Conservation (phyloP, 2,888 invertebrate genomes). For the Leucania comma region DNA sequence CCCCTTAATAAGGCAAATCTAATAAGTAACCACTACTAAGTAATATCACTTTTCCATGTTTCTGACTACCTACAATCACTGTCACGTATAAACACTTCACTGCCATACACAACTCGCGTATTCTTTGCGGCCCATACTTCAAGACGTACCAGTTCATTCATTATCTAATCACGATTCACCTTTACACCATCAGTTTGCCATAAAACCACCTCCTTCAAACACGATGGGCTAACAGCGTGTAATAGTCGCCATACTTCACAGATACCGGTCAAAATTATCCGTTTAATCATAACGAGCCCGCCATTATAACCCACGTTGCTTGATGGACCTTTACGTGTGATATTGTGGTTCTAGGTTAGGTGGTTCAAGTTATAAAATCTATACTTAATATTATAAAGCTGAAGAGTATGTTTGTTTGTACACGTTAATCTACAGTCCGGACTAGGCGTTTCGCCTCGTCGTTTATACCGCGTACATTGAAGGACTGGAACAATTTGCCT, state of each 20-base stretch:
- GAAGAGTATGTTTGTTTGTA: no score
- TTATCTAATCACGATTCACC: constrained; percentile 59
- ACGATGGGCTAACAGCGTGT: constrained; percentile 64
- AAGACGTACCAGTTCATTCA: constrained; percentile 42
- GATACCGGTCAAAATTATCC: constrained; percentile 78
- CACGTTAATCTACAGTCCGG: no score
- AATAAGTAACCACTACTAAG: background rate
- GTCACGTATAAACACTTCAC: constrained; percentile 5
- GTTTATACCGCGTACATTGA: no score
- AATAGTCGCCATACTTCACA: constrained; percentile 73
- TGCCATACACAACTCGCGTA: background rate
- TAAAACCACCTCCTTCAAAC: constrained; percentile 50
- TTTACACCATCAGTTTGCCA: constrained; percentile 48
- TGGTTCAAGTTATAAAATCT: constrained; percentile 38
- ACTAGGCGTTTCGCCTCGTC: no score
- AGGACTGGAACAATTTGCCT: no score
- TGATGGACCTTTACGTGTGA: constrained; percentile 72
- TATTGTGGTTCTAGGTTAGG: constrained; percentile 46
- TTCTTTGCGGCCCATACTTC: background rate
- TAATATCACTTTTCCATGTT: background rate
- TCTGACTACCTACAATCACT: constrained; percentile 16
- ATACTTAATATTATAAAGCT: no score
- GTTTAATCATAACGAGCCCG: constrained; percentile 78
- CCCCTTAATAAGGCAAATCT: background rate
- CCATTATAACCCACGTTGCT: constrained; percentile 73